These are phyloP conservation scores for Parambassis ranga DNA, from an alignment of 2,797 vertebrate species.

Conservation along the genomic window DNA sequence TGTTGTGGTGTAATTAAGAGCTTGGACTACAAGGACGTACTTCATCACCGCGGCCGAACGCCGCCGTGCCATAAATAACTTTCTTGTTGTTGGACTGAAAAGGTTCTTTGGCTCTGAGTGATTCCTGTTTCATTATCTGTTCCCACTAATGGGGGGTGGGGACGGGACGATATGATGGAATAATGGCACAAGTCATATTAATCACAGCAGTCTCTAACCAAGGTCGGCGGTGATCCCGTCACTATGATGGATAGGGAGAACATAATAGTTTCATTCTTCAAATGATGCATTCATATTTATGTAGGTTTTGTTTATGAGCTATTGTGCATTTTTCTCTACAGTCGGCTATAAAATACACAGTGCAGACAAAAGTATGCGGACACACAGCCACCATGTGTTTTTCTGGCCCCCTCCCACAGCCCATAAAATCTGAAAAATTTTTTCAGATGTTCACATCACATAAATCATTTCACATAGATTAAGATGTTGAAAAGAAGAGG, in stretches of 20 bases:
- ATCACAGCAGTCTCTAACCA: neutral
- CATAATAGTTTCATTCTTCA: neutral
- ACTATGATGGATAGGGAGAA: neutral
- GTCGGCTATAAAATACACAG: too few relatives aligned
- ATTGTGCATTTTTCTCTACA: too few relatives aligned
- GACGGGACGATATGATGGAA: neutral
- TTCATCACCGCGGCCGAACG: conserved; percentile 31
- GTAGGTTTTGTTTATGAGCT: too few relatives aligned
- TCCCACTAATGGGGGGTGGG: neutral
- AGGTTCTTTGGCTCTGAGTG: conserved; percentile 4
- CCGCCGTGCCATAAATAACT: conserved; percentile 13
- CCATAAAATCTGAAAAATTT: too few relatives aligned
- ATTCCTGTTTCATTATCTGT: conserved; percentile 25
- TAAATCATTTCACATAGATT: too few relatives aligned
- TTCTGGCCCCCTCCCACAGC: too few relatives aligned
- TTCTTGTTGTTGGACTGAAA: conserved; percentile 26
- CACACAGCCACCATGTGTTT: too few relatives aligned
- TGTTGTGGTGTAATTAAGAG: conserved; percentile 26
- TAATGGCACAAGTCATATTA: conserved; percentile 5
- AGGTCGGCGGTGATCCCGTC: neutral
- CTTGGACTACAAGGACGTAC: conserved; percentile 13
- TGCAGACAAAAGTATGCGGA: too few relatives aligned
- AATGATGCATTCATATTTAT: too few relatives aligned
- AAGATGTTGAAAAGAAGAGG: too few relatives aligned
- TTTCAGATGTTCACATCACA: too few relatives aligned